Evolutionary conservation across 2,888 invertebrate species (phyloP).

Genomic region (Ennomos fuscantarius): DNA sequence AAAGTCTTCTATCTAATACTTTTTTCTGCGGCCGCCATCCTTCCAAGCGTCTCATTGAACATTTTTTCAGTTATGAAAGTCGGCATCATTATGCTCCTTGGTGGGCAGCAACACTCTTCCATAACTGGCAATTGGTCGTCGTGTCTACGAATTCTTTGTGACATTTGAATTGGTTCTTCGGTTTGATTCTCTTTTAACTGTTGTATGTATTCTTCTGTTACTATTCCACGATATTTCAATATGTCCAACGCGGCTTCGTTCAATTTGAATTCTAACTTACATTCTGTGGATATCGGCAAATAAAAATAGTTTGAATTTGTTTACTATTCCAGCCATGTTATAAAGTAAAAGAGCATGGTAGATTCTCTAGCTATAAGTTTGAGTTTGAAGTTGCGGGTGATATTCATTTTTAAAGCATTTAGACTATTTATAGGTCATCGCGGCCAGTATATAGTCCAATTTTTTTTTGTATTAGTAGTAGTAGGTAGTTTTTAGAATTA

Average conservation of each 20-base stretch:
- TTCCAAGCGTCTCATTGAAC: slow-evolving; percentile 52
- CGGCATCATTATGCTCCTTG: slow-evolving; percentile 54
- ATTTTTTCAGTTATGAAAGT: slow-evolving; percentile 61
- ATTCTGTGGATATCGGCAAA: slow-evolving; percentile 51
- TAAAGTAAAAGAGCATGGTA: too few species aligned
- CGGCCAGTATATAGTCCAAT: too few species aligned
- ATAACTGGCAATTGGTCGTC: background rate
- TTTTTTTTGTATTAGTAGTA: too few species aligned
- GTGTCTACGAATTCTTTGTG: slow-evolving; percentile 27
- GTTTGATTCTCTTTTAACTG: slow-evolving; percentile 33
- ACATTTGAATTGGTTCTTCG: background rate
- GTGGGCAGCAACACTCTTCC: slow-evolving; percentile 60
- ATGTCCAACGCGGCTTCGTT: slow-evolving; percentile 57
- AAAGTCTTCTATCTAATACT: too few species aligned
- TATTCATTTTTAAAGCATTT: too few species aligned
- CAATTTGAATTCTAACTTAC: slow-evolving; percentile 54
- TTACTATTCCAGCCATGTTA: too few species aligned
- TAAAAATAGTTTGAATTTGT: too few species aligned
- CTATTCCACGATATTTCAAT: slow-evolving; percentile 52
- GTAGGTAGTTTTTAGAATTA: too few species aligned
- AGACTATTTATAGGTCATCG: too few species aligned
- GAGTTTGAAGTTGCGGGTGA: too few species aligned
- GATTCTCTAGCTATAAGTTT: too few species aligned
- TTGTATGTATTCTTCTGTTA: slow-evolving; percentile 45
- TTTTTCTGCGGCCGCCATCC: slow-evolving; percentile 23